Percentiles rank a stretch among this genome's conserved stretches.
Evolutionary conservation across 2,797 vertebrate genomes (phyloP).

Genomic region (Falco peregrinus): DNA sequence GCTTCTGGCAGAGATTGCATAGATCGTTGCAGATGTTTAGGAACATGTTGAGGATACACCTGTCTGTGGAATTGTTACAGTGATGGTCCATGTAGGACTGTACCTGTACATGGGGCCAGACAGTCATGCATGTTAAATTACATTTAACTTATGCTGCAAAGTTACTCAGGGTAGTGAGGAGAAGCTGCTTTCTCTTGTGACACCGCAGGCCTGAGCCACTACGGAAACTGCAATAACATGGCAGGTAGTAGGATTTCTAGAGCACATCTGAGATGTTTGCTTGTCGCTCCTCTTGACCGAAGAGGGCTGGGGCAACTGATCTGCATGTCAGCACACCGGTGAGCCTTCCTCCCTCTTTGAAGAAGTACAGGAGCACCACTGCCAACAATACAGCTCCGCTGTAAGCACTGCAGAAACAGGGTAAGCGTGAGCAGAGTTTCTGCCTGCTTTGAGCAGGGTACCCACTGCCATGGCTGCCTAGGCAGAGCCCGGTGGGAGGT

Average conservation of each 20-base stretch:
- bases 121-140: not conserved
- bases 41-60: slow-evolving; percentile 76
- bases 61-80: slow-evolving; percentile 79
- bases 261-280: not conserved
- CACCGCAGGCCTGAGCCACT: not conserved
- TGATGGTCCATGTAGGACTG: slow-evolving; percentile 79
- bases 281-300: not conserved
- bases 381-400: not conserved
- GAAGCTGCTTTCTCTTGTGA: not conserved
- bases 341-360: not conserved
- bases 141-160: not conserved
- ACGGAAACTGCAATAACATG: fast-evolving
- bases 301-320: not conserved
- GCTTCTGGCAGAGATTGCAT: slow-evolving; percentile 60
- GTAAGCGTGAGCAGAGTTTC: fast-evolving
- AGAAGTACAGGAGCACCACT: not conserved
- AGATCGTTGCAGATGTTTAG: slow-evolving; percentile 77
- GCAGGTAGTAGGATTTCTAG: not conserved
- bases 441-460: not conserved
- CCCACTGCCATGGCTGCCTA: not conserved
- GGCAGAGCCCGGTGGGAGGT: not conserved
- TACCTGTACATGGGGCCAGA: slow-evolving; percentile 65
- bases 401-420: not conserved
- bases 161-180: not conserved
- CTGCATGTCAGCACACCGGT: not conserved